These are phyloP conservation scores for Connochaetes taurinus DNA, from an alignment of 2,113 vertebrate genomes.

Conservation along the genomic window DNA sequence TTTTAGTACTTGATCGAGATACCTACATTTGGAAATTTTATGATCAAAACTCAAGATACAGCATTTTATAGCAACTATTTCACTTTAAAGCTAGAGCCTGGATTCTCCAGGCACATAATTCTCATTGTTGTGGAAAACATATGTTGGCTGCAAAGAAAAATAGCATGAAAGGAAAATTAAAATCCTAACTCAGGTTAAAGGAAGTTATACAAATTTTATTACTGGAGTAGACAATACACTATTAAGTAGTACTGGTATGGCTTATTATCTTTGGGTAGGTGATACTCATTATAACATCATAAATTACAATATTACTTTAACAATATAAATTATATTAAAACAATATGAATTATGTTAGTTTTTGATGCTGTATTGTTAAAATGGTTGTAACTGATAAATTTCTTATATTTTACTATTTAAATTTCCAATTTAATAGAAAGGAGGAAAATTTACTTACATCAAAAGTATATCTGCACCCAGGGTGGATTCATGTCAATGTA, in stretches of 20 bases:
- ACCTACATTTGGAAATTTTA: slow-evolving; percentile 4
- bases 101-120: not conserved
- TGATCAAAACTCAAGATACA: slow-evolving; percentile 19
- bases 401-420: not conserved
- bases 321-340: not conserved
- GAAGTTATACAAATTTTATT: not conserved
- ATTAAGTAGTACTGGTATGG: not conserved
- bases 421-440: not conserved
- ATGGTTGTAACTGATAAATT: not conserved
- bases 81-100: not conserved
- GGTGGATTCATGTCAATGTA: too few species aligned
- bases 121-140: not conserved
- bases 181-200: not conserved
- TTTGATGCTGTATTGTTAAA: not conserved
- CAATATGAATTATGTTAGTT: not conserved
- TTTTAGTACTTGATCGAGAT: not conserved
- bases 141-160: not conserved
- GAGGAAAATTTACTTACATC: not conserved
- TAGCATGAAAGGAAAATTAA: not conserved
- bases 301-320: not conserved
- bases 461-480: not conserved
- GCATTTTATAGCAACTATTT: slow-evolving; percentile 28
- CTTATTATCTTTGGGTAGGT: not conserved
- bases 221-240: not conserved
- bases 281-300: not conserved